Percentiles rank a stretch among this genome's conserved stretches.
Evolutionary conservation across 2,797 vertebrate species (phyloP).

Genomic region (Lagorchestes hirsutus): DNA sequence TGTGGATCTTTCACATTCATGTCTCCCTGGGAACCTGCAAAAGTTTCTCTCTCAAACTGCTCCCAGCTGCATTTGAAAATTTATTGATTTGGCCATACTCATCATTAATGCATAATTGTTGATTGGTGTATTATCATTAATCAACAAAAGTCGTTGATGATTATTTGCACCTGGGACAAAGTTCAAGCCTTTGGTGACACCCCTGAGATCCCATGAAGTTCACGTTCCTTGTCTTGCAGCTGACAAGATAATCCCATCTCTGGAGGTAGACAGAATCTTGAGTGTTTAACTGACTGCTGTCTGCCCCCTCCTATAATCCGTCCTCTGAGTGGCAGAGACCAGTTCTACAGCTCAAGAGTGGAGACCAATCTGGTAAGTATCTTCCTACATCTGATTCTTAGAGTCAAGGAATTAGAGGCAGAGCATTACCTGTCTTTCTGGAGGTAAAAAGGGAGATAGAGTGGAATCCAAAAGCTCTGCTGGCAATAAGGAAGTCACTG

Average conservation of each 20-base stretch:
- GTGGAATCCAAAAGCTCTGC: background rate
- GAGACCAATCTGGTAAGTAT: background rate
- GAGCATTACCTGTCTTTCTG: background rate
- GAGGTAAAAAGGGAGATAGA: background rate
- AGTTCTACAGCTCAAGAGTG: too few species aligned
- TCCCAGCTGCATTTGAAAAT: background rate
- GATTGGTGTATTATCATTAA: background rate
- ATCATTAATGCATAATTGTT: background rate
- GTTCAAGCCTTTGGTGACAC: background rate
- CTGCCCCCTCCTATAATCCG: too few species aligned
- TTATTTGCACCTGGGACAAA: background rate
- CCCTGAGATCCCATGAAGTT: background rate
- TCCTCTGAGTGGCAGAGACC: too few species aligned
- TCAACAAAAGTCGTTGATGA: background rate
- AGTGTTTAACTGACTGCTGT: too few species aligned
- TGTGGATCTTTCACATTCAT: too few species aligned
- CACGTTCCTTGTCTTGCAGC: too few species aligned
- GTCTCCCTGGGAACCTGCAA: background rate
- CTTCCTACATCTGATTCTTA: background rate
- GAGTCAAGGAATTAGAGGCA: background rate
- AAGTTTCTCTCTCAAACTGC: background rate
- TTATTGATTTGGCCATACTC: background rate
- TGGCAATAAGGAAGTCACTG: too few species aligned
- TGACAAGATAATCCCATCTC: too few species aligned
- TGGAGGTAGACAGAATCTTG: too few species aligned